Evolutionary conservation across 2,888 invertebrate genomes (phyloP), one percentile per base, ranked within the genome.

Genomic region (Cantharis flavilabris): DNA sequence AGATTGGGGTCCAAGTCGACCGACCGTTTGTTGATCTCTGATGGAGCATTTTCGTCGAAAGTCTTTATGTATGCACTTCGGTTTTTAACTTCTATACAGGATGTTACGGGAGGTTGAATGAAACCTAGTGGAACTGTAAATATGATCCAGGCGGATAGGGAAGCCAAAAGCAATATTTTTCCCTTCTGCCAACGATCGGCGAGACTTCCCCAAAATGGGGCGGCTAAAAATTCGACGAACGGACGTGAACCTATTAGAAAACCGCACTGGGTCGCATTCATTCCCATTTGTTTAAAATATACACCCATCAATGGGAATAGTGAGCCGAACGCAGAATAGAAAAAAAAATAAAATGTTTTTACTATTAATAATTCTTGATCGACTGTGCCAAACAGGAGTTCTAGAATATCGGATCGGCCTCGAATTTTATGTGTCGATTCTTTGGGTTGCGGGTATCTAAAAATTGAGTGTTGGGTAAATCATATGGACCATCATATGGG

Each of bases 311-410:
- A 90, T 0, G 99, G 99, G 87, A 99, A 99, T 14, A 99, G 92
- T 0, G 98, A 98, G 7, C 99, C 99, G 88, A 99, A 99, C 1
- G 99, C 98, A 64, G 98, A 97, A 89, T 98, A 99, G 90, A 99
- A 99, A 92, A 98, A 98, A 90, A 99, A 98, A 89, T 99, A 99
- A 89, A 99, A 99, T 20, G 97, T 94, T 89, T 99, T 99, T 83
- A 98, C 97, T 73, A 98, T 94, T 82, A 99, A 92, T 72, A 99
- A 90, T 88, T 98, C 97, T 83, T 95, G 96, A 88, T 98, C 97
- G 63, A 97, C 94, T 49, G 94, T 90, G 33, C 96, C 95, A 87
- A 94, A 95, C 81, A 97, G 88, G 88, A 94, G 92, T 90, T 97
- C 97, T 83, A 97, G 89, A 83, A 97, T 87, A 88, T 97, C 97